Percentiles rank a stretch among this genome's conserved stretches.
Evolutionary conservation across 2,888 invertebrate genomes (phyloP).

Genomic region (Trissoscelio sp.): DNA sequence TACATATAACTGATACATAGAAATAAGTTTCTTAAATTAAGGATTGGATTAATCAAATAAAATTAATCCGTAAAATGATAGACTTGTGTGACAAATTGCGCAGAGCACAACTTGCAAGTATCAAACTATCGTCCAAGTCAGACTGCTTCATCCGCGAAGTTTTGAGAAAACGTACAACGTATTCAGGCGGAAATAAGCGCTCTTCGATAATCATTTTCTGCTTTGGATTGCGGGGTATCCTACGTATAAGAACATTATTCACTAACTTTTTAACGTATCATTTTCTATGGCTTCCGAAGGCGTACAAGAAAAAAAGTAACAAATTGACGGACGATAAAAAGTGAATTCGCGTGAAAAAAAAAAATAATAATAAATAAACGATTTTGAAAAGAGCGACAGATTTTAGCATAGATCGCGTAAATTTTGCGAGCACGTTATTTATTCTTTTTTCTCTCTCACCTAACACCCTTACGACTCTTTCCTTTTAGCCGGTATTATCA

Average conservation of each 20-base stretch:
- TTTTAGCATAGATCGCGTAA: background rate
- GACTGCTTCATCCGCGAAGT: conserved; percentile 58
- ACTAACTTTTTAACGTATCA: conserved; percentile 45
- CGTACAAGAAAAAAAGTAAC: conserved; percentile 19
- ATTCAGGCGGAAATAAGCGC: conserved; percentile 53
- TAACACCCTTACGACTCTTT: too few relatives aligned
- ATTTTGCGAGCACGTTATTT: conserved; percentile 5
- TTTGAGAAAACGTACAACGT: conserved; percentile 56
- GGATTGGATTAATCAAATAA: conserved; percentile 24
- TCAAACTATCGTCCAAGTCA: conserved; percentile 54
- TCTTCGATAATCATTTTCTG: conserved; percentile 65
- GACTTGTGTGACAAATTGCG: conserved; percentile 33
- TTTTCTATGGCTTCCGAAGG: conserved; percentile 22
- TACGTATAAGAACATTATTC: conserved; percentile 35
- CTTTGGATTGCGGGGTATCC: conserved; percentile 43
- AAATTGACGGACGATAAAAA: conserved; percentile 41
- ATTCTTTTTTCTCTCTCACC: too few relatives aligned
- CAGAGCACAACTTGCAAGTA: conserved; percentile 35
- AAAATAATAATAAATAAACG: conserved; percentile 32
- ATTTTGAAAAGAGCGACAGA: background rate
- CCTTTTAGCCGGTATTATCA: conserved; percentile 22
- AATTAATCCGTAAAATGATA: conserved; percentile 11
- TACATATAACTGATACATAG: too few relatives aligned
- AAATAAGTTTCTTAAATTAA: too few relatives aligned
- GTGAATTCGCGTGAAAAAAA: background rate